Conservation (phyloP, 2,113 vertebrate genomes). For the Macrotus californicus region DNA sequence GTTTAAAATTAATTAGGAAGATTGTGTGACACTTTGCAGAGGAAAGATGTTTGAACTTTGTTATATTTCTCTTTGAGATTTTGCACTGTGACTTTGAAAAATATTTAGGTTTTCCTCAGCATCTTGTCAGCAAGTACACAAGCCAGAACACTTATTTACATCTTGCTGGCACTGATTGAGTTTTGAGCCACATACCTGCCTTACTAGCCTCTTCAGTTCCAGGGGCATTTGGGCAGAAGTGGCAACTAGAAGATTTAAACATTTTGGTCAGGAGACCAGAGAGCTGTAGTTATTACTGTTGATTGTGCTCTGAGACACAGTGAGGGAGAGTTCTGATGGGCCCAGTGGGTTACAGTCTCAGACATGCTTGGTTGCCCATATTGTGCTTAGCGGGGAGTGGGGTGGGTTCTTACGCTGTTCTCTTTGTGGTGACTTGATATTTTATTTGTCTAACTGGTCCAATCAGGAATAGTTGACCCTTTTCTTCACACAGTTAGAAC, state of each 20-base stretch:
- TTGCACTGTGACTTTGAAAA: background rate
- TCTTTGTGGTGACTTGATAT: background rate
- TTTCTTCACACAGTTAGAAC: background rate
- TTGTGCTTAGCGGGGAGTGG: background rate
- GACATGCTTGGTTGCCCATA: background rate
- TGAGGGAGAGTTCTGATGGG: background rate
- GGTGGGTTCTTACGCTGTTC: background rate
- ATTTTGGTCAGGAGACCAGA: background rate
- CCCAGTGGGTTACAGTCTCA: background rate
- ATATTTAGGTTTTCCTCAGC: background rate
- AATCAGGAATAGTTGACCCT: background rate
- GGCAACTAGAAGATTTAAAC: background rate
- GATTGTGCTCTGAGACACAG: background rate
- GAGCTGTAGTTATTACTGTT: background rate
- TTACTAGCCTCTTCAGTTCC: background rate
- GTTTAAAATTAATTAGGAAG: background rate
- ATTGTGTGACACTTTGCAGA: background rate
- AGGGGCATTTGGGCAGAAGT: background rate
- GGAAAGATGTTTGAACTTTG: slow-evolving; percentile 6
- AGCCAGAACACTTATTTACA: background rate
- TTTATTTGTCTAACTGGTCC: slow-evolving; percentile 3
- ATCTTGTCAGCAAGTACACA: background rate
- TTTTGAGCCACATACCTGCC: background rate
- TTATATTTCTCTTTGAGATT: background rate
- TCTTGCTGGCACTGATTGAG: background rate